phyloP scores from a whole-genome alignment of 1,140 invertebrate species.

The Hetaerina americana region DNA sequence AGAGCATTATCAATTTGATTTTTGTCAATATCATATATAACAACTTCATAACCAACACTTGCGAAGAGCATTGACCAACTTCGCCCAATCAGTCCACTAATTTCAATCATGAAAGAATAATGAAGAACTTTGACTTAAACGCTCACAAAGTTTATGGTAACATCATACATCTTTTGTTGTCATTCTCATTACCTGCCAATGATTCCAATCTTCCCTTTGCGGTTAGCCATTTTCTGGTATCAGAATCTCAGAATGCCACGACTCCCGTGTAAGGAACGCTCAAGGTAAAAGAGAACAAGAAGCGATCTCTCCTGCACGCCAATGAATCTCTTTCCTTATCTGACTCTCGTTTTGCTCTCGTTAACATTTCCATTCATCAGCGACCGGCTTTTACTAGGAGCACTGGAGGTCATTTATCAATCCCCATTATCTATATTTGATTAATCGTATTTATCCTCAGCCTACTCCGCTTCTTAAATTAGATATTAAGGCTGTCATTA shows the following conservation, averaged over 20 bases:
- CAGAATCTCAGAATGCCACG: background rate
- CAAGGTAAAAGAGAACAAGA: no score
- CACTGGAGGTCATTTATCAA: no score
- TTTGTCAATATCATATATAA: conserved; percentile 66
- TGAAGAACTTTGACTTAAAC: background rate
- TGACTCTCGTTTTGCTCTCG: background rate
- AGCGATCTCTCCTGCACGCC: no score
- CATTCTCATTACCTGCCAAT: conserved; percentile 40
- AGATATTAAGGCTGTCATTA: no score
- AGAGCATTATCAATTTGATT: conserved; percentile 61
- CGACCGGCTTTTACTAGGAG: no score
- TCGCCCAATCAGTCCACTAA: conserved; percentile 82
- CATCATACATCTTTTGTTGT: background rate
- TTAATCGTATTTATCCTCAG: no score
- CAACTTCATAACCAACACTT: conserved; percentile 75
- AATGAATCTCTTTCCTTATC: background rate
- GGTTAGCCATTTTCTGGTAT: conserved; percentile 22
- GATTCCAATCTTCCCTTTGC: conserved; percentile 48
- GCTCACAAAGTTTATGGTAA: conserved; percentile 6
- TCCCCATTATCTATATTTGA: no score
- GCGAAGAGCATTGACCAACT: conserved; percentile 95
- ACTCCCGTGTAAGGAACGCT: background rate
- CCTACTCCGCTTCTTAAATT: no score
- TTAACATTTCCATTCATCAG: no score
- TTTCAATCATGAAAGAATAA: conserved; percentile 19